A percentile compares a stretch with the other conserved stretches of the same genome.
Evolutionary conservation across 2,797 vertebrate genomes (phyloP).

Genomic region (Limnodromus scolopaceus): DNA sequence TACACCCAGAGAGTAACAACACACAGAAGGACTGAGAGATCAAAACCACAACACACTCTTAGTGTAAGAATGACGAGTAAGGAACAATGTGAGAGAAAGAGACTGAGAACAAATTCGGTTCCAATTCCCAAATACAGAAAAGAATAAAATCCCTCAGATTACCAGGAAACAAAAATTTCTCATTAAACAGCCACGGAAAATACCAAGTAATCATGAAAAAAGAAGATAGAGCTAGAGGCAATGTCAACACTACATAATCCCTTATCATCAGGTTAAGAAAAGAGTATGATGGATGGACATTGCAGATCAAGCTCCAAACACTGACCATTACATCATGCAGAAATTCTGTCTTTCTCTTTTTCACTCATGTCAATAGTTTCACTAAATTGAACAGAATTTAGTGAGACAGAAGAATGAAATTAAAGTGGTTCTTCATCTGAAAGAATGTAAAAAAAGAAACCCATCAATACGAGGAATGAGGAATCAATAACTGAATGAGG

Average conservation of each 20-base stretch:
- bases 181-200: neutral
- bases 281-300: neutral
- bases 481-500: neutral
- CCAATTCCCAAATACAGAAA: neutral
- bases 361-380: neutral
- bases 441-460: neutral
- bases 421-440: neutral
- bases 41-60: neutral
- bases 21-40: neutral
- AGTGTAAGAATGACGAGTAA: neutral
- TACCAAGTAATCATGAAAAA: accelerated
- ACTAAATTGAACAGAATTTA: neutral
- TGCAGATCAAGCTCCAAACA: neutral
- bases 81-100: neutral
- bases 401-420: neutral
- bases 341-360: neutral
- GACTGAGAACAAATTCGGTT: neutral
- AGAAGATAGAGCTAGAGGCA: neutral
- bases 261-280: neutral
- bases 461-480: neutral
- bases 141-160: neutral
- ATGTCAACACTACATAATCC: neutral
- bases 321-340: neutral
- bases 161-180: neutral
- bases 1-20: neutral